Percentiles rank a stretch among this genome's conserved stretches.
These are phyloP conservation scores for Melanotaenia nigrans DNA, from an alignment of 2,797 vertebrate genomes.

Conservation along the genomic window DNA sequence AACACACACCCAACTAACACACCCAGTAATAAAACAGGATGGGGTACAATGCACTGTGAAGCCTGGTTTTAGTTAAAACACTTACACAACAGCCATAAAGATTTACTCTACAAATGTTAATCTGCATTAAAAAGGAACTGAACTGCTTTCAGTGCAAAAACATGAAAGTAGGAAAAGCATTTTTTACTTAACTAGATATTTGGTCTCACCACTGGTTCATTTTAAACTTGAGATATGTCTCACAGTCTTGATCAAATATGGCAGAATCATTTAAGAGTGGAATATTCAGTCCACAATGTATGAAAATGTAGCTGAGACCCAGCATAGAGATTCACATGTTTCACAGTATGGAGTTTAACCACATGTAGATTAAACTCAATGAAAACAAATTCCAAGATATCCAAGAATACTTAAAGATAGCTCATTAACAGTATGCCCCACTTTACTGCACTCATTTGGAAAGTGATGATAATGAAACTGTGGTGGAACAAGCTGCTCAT, in stretches of 20 bases:
- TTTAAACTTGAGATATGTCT: background rate
- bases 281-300: background rate
- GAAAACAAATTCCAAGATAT: background rate
- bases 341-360: too few relatives aligned
- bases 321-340: background rate
- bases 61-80: slow-evolving; percentile 44
- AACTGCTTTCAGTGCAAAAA: background rate
- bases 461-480: background rate
- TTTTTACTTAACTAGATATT: background rate
- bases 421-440: background rate
- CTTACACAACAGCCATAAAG: background rate
- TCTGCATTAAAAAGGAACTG: background rate
- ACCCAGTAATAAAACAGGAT: slow-evolving; percentile 61
- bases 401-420: background rate
- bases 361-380: background rate
- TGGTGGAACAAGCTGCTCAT: background rate
- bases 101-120: slow-evolving; percentile 11
- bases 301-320: background rate
- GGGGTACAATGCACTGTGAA: slow-evolving; percentile 21
- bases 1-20: slow-evolving; percentile 10
- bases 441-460: background rate
- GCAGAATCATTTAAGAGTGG: background rate
- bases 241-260: background rate
- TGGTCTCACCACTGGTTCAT: background rate
- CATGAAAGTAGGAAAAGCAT: background rate